Evolutionary conservation across 2,888 invertebrate species (phyloP), one percentile per base, ranked within the genome.

Genomic region (Oscheius sp.): DNA sequence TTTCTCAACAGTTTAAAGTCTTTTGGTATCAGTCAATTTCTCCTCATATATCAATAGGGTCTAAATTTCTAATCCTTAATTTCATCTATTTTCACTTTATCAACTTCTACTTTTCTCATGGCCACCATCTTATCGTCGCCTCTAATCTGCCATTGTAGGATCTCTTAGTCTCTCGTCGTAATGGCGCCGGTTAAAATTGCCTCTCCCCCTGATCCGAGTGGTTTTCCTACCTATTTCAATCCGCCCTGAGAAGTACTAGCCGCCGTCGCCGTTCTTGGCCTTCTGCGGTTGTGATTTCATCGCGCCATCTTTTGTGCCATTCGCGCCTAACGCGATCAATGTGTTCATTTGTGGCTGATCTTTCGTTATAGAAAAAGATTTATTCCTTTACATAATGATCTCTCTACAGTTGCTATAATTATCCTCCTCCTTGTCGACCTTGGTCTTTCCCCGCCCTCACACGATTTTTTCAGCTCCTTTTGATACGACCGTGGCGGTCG

Each of bases 191-290:
- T 62, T 47, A 47, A 59, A 47, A 45, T 61, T 36, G n/a, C 33
- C 49, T 22, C 47, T 22, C 51, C 51, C n/a, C 30, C 20, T 28
- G 2, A 20, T 20, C 54, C 54, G 59, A 44, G 41, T 59, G 59
- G 59, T 59, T 59, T 28, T 59, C 59, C 59, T 41, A 28, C 59
- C 28, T 59, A 59, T 59, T 59, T 59, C 59, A 59, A 59, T 59
- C 59, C 59, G 59, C 41, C 59, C 59, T 22, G 59, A 41, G 59
- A 41, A 59, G 59, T 59, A 44, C 59, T 32, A 14, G 32, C 36
- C 33, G 47, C 47, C 47, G 47, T 47, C 17, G 41, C 20, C 20
- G 41, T 41, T 41, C 20, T 14, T 36, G 36, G 8, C 36, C 14
- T 36, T 44, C 47, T 47, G 47, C 9, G 47, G 47, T 24, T 24